Percentiles rank a stretch among this genome's conserved stretches.
phyloP scores from a whole-genome alignment of 2,888 invertebrate genomes.

The Dusona sp. region DNA sequence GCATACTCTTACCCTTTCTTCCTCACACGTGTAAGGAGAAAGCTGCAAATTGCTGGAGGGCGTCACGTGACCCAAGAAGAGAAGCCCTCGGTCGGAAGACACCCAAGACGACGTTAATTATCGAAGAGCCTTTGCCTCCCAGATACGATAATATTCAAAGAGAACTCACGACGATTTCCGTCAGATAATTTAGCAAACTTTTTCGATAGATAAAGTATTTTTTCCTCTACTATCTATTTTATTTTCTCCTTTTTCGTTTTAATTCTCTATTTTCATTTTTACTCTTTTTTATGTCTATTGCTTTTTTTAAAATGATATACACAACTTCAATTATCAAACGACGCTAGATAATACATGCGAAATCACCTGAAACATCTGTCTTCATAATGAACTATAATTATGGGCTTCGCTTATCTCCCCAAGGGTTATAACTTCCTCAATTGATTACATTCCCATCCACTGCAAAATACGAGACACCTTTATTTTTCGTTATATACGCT shows the following conservation, averaged over 20 bases:
- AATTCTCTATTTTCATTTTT: not conserved
- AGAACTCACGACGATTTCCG: slow-evolving; percentile 53
- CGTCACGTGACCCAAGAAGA: slow-evolving; percentile 22
- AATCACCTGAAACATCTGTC: slow-evolving; percentile 41
- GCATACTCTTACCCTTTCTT: not conserved
- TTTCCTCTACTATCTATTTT: not conserved
- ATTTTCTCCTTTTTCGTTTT: not conserved
- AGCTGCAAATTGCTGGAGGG: slow-evolving; percentile 43
- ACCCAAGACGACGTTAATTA: slow-evolving; percentile 55
- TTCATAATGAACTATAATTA: slow-evolving; percentile 48
- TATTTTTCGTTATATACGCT: not conserved
- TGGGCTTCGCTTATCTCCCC: slow-evolving; percentile 35
- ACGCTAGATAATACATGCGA: not conserved
- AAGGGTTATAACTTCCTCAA: slow-evolving; percentile 55
- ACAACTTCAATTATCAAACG: not conserved
- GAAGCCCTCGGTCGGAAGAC: slow-evolving; percentile 37
- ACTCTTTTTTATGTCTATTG: not conserved
- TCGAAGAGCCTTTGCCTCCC: slow-evolving; percentile 39
- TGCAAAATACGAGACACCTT: not conserved
- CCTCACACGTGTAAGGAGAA: slow-evolving; percentile 2
- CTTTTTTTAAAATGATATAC: not conserved
- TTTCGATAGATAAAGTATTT: slow-evolving; percentile 20
- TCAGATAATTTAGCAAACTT: slow-evolving; percentile 51
- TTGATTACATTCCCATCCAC: slow-evolving; percentile 49
- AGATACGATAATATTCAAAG: slow-evolving; percentile 49